phyloP scores from a whole-genome alignment of 2,113 vertebrate species.

The Clarias magur region DNA sequence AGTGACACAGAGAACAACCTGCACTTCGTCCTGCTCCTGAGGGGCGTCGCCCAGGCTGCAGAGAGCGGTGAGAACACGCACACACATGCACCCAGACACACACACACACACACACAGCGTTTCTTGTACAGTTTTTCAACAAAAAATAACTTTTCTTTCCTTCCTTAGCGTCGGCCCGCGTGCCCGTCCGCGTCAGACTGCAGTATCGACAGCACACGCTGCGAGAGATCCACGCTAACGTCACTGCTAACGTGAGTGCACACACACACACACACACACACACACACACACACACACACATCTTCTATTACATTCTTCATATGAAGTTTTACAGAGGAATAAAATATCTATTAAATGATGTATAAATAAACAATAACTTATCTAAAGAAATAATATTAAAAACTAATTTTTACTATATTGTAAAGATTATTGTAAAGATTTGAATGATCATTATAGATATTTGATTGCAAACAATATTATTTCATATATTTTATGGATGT shows the following conservation, averaged over 20 bases:
- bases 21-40: conserved; percentile 91
- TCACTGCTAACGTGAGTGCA: conserved; percentile 79
- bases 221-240: conserved; percentile 84
- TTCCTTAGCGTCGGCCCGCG: conserved; percentile 44
- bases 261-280: conserved; percentile 12
- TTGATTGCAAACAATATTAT: too few relatives aligned
- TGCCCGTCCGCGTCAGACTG: conserved; percentile 82
- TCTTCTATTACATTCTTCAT: background rate
- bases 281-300: conserved; percentile 39
- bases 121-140: background rate
- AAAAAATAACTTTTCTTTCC: background rate
- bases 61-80: conserved; percentile 11
- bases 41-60: conserved; percentile 78
- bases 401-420: too few relatives aligned
- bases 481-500: background rate
- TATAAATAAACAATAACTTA: too few relatives aligned
- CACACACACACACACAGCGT: background rate
- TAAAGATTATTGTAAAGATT: too few relatives aligned
- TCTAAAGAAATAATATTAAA: too few relatives aligned
- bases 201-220: conserved; percentile 79
- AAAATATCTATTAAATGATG: too few relatives aligned
- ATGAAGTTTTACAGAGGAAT: too few relatives aligned
- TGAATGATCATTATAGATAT: too few relatives aligned
- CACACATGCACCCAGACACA: background rate
- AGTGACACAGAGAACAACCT: conserved; percentile 91